A percentile compares a stretch with the other conserved stretches of the same genome.
Conservation (phyloP, 2,888 invertebrate species). For the Parasteatoda lunata region DNA sequence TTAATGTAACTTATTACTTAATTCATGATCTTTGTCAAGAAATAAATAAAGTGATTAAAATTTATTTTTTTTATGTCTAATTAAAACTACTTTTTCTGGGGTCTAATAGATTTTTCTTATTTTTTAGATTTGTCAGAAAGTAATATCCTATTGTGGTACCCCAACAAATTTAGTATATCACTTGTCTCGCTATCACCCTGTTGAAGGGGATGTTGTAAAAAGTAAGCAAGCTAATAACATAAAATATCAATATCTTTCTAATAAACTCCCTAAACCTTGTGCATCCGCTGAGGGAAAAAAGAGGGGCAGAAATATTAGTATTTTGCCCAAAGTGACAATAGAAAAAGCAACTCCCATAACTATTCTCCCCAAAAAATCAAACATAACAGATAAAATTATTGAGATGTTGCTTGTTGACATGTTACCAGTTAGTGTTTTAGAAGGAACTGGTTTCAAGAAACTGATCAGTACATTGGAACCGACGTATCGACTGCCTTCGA, state of each 20-base stretch:
- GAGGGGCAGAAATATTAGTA: slow-evolving; percentile 23
- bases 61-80: too few species aligned
- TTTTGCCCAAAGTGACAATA: slow-evolving; percentile 31
- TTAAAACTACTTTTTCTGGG: too few species aligned
- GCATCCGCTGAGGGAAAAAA: slow-evolving; percentile 27
- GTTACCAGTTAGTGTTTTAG: slow-evolving; percentile 44
- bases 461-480: slow-evolving; percentile 35
- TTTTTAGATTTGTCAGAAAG: slow-evolving; percentile 64
- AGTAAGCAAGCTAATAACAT: slow-evolving; percentile 62
- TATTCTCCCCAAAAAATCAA: slow-evolving; percentile 44
- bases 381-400: slow-evolving; percentile 53
- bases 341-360: slow-evolving; percentile 23
- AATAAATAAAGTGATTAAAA: too few species aligned
- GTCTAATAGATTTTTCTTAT: background rate
- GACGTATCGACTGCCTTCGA: slow-evolving; percentile 41
- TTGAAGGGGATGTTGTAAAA: slow-evolving; percentile 62
- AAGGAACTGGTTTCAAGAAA: slow-evolving; percentile 57
- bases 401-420: slow-evolving; percentile 60
- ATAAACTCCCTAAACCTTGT: slow-evolving; percentile 57
- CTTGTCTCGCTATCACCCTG: slow-evolving; percentile 56
- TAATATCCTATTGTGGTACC: slow-evolving; percentile 65
- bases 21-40: too few species aligned
- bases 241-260: slow-evolving; percentile 61
- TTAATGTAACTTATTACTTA: too few species aligned
- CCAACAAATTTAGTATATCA: slow-evolving; percentile 65